These are phyloP conservation scores for Lamprologus lemairii DNA, from an alignment of 2,113 vertebrate species.

Conservation along the genomic window DNA sequence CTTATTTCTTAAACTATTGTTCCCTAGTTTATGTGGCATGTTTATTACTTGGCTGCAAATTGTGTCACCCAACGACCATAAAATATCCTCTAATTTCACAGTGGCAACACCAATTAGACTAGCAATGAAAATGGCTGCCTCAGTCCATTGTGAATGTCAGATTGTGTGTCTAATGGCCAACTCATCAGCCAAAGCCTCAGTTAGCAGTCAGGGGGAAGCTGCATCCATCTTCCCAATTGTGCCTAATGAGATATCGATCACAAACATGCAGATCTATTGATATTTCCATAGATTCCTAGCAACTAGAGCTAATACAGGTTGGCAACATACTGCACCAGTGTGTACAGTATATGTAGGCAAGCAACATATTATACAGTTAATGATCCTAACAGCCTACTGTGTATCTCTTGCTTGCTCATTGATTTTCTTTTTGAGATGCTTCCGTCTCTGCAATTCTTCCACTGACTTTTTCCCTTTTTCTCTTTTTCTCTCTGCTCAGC, in stretches of 20 bases:
- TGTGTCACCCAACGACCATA: conserved; percentile 3
- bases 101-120: conserved; percentile 41
- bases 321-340: background rate
- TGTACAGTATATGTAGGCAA: background rate
- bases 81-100: conserved; percentile 36
- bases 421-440: background rate
- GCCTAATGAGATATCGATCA: conserved; percentile 70
- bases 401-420: background rate
- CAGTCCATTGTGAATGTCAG: conserved; percentile 26
- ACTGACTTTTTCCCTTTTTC: background rate
- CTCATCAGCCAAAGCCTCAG: conserved; percentile 27
- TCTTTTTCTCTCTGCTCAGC: background rate
- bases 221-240: conserved; percentile 58
- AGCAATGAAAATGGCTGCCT: conserved; percentile 31
- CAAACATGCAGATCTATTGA: conserved; percentile 45
- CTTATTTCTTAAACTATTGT: background rate
- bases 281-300: conserved; percentile 42
- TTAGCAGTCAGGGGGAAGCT: conserved; percentile 26
- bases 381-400: background rate
- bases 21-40: background rate
- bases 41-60: background rate
- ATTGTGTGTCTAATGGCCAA: conserved; percentile 44
- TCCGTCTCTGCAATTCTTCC: background rate
- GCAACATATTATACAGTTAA: background rate
- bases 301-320: background rate